phyloP scores from a whole-genome alignment of 2,888 invertebrate species.

The Nineta flava region DNA sequence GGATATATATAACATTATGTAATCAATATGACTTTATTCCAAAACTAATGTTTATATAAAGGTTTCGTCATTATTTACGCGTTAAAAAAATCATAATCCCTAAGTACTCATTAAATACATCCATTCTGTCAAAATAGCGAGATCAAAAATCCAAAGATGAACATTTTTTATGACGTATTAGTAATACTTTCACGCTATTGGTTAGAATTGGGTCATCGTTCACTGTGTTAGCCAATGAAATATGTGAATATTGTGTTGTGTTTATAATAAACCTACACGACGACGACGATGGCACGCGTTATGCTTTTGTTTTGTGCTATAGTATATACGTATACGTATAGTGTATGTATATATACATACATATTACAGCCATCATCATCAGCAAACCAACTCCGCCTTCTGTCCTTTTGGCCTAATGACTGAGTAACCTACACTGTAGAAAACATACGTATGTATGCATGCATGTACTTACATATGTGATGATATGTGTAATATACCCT shows the following conservation, averaged over 20 bases:
- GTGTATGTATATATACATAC: not conserved
- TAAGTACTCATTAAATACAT: too few relatives aligned
- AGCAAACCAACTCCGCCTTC: conserved; percentile 3
- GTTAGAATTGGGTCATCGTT: conserved; percentile 1
- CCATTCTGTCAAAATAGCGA: too few relatives aligned
- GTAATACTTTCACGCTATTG: conserved; percentile 4
- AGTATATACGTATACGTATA: not conserved
- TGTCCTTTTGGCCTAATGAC: conserved; percentile 10
- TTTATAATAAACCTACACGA: not conserved
- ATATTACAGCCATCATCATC: not conserved
- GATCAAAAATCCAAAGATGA: too few relatives aligned
- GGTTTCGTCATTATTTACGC: too few relatives aligned
- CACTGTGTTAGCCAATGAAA: not conserved
- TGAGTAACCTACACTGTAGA: conserved; percentile 7
- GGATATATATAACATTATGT: too few relatives aligned
- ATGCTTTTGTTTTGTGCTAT: conserved; percentile 2
- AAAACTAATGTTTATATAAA: too few relatives aligned
- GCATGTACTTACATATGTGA: not conserved
- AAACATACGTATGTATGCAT: not conserved
- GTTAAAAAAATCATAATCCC: too few relatives aligned
- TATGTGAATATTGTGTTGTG: too few relatives aligned
- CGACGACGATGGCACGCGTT: conserved; percentile 2
- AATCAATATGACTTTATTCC: too few relatives aligned
- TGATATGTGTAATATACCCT: too few relatives aligned
- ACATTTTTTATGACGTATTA: too few relatives aligned